These are phyloP conservation scores for Rhagoletis zephyria DNA, from an alignment of 1,140 invertebrate genomes.

Conservation along the genomic window DNA sequence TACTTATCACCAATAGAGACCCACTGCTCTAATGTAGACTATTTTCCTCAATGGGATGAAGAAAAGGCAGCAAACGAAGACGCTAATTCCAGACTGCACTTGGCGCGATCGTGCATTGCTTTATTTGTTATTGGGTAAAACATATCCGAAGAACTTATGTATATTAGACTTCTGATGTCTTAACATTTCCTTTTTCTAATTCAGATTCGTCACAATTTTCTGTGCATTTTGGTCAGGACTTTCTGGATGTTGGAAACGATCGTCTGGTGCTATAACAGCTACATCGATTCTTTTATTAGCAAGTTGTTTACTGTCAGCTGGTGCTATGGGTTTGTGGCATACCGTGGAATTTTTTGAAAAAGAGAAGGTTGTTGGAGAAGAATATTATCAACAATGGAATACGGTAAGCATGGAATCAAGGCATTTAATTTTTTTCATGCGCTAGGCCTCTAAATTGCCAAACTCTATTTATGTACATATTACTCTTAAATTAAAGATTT, in stretches of 20 bases:
- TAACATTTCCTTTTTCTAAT: background rate
- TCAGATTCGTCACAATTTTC: constrained; percentile 88
- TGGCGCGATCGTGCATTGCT: constrained; percentile 92
- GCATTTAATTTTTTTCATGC: no score
- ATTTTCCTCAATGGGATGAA: constrained; percentile 78
- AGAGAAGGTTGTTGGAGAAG: constrained; percentile 91
- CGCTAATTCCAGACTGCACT: constrained; percentile 79
- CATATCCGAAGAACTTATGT: background rate
- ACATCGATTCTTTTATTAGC: constrained; percentile 93
- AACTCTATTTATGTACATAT: no score
- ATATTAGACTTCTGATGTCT: background rate
- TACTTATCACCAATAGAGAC: constrained; percentile 94
- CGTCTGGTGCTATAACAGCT: constrained; percentile 91
- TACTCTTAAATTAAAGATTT: no score
- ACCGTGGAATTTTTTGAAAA: constrained; percentile 96
- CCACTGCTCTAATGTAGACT: constrained; percentile 94
- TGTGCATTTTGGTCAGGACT: constrained; percentile 94
- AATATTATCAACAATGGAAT: constrained; percentile 92
- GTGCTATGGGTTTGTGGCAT: constrained; percentile 95
- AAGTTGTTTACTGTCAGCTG: constrained; percentile 88
- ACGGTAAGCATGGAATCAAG: constrained; percentile 79
- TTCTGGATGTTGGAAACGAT: constrained; percentile 89
- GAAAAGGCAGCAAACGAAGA: constrained; percentile 71
- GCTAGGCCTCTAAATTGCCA: no score
- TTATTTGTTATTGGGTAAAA: constrained; percentile 81